Evolutionary conservation across 2,888 invertebrate genomes (phyloP).

Genomic region (Himalopsyche japonica): DNA sequence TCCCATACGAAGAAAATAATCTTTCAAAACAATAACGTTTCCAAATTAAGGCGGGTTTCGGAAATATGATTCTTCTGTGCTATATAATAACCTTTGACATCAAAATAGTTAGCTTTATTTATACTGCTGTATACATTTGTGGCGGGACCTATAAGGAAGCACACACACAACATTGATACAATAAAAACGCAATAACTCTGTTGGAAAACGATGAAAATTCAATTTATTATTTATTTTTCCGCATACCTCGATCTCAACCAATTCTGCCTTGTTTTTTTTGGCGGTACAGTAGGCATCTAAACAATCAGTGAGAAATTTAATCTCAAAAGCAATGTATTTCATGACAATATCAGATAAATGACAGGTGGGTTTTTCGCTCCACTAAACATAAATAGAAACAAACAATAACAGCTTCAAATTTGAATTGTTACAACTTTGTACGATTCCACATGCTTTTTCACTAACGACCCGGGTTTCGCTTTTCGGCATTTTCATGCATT

Average conservation of each 20-base stretch:
- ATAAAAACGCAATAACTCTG: neutral
- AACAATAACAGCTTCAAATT: too few species aligned
- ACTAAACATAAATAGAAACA: too few species aligned
- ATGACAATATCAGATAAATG: too few species aligned
- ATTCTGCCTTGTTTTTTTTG: neutral
- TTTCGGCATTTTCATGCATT: too few species aligned
- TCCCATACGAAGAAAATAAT: neutral
- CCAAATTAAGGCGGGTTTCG: neutral
- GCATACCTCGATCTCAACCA: neutral
- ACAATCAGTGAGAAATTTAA: too few species aligned
- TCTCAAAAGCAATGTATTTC: too few species aligned
- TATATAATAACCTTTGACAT: neutral
- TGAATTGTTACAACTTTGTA: too few species aligned
- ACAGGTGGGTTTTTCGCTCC: too few species aligned
- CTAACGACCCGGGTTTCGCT: too few species aligned
- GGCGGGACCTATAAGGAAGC: neutral
- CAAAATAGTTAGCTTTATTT: neutral
- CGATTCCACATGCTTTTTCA: too few species aligned
- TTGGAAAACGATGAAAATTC: neutral
- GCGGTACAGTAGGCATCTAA: neutral
- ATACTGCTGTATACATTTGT: neutral
- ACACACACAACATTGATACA: neutral
- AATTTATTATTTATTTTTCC: neutral
- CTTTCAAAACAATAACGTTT: neutral
- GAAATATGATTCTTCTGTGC: neutral